These are phyloP conservation scores for Drosophila paulistorum DNA, from an alignment of 1,140 invertebrate species.

Conservation along the genomic window DNA sequence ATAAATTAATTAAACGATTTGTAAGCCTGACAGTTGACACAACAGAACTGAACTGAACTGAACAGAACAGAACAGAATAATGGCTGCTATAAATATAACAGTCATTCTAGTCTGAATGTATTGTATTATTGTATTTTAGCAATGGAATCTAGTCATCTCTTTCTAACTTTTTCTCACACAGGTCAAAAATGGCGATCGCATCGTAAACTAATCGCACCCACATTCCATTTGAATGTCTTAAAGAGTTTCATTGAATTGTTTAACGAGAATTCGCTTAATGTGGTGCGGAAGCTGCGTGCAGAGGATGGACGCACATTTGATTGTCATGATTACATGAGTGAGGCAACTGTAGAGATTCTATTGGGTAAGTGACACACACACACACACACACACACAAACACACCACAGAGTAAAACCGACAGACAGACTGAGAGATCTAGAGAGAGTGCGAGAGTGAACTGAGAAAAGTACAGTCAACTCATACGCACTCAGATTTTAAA, in stretches of 20 bases:
- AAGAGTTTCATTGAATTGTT: conserved; percentile 92
- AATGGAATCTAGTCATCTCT: not conserved
- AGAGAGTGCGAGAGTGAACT: conserved; percentile 4
- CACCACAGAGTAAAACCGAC: conserved; percentile 5
- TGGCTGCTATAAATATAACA: conserved; percentile 72
- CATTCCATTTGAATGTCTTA: conserved; percentile 92
- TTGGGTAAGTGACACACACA: conserved; percentile 85
- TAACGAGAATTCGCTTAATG: conserved; percentile 89
- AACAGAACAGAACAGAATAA: conserved; percentile 6
- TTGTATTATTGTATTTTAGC: not conserved
- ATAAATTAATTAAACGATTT: conserved; percentile 77
- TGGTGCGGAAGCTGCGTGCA: conserved; percentile 87
- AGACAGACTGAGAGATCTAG: not conserved
- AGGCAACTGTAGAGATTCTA: conserved; percentile 91
- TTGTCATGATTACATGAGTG: conserved; percentile 92
- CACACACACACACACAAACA: conserved; percentile 19
- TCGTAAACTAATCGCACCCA: conserved; percentile 91
- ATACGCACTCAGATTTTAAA: conserved; percentile 53
- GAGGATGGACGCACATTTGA: conserved; percentile 89
- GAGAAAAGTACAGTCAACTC: conserved; percentile 68
- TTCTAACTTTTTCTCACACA: conserved; percentile 56
- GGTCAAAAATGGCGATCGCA: conserved; percentile 92
- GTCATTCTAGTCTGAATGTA: not conserved
- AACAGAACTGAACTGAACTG: conserved; percentile 44
- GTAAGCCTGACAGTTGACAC: conserved; percentile 72